Percentiles rank a stretch among this genome's conserved stretches.
phyloP scores from a whole-genome alignment of 1,140 invertebrate species.

The Agrilus planipennis region DNA sequence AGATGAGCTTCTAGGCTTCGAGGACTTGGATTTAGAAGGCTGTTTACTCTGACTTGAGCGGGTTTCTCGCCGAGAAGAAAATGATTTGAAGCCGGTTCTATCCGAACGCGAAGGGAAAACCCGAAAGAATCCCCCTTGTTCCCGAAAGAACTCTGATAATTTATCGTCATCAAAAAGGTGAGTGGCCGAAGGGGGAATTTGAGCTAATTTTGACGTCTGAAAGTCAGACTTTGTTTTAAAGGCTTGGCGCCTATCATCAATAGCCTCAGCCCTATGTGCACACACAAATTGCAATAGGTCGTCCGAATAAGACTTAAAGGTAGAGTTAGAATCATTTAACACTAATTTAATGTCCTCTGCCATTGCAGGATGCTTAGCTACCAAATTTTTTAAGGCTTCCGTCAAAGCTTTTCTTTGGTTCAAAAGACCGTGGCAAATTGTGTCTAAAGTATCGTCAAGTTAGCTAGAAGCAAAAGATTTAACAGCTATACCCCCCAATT shows the following conservation, averaged over 20 bases:
- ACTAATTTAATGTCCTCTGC: background rate
- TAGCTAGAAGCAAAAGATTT: background rate
- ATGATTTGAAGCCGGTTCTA: background rate
- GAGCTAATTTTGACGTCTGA: background rate
- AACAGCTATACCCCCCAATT: background rate
- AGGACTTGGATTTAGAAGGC: constrained; percentile 2
- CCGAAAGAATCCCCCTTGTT: constrained; percentile 2
- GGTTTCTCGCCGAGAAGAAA: no score
- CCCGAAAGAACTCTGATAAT: background rate
- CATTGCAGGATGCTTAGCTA: constrained; percentile 1
- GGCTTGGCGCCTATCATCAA: background rate
- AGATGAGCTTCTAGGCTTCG: background rate
- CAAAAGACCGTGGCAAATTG: constrained; percentile 3
- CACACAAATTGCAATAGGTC: no score
- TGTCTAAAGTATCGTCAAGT: constrained; percentile 1
- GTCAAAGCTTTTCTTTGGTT: background rate
- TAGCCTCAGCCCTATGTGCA: background rate
- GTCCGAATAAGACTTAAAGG: background rate
- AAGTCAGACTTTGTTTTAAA: background rate
- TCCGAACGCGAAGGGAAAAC: background rate
- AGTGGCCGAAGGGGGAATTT: constrained; percentile 6
- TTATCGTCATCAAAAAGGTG: constrained; percentile 4
- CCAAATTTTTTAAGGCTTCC: constrained; percentile 2
- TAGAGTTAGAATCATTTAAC: background rate
- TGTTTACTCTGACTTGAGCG: background rate